phyloP scores from a whole-genome alignment of 1,140 invertebrate species.

The Gonioctena quinquepunctata region DNA sequence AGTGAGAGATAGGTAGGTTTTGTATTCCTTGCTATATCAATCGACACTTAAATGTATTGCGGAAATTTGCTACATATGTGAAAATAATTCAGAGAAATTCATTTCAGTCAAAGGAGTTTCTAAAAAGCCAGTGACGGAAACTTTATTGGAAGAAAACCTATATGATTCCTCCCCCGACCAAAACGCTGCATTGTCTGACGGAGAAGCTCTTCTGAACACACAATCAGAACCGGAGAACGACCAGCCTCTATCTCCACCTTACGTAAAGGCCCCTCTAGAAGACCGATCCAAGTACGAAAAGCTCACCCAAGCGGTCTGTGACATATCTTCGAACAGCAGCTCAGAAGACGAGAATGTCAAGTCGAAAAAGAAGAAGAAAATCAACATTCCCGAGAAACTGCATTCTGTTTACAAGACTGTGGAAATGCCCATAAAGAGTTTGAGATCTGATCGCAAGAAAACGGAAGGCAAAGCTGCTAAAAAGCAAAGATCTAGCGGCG shows the following conservation, averaged over 20 bases:
- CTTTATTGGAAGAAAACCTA: conserved; percentile 25
- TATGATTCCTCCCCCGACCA: conserved; percentile 19
- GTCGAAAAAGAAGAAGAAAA: conserved; percentile 44
- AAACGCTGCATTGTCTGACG: conserved; percentile 38
- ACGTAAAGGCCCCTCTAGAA: conserved; percentile 68
- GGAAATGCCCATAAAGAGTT: conserved; percentile 53
- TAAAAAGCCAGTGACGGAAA: conserved; percentile 17
- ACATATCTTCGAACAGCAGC: conserved; percentile 64
- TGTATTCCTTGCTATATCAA: too few relatives aligned
- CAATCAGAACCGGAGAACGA: conserved; percentile 49
- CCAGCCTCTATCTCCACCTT: conserved; percentile 58
- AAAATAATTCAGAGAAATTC: not conserved
- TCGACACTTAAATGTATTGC: too few relatives aligned
- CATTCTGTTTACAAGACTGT: conserved; percentile 58
- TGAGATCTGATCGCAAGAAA: conserved; percentile 27
- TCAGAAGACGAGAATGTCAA: conserved; percentile 58
- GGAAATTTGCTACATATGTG: too few relatives aligned
- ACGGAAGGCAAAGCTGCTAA: conserved; percentile 45
- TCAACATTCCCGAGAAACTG: conserved; percentile 47
- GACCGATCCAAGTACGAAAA: conserved; percentile 82
- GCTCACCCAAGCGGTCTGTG: conserved; percentile 63
- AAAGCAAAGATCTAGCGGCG: conserved; percentile 36
- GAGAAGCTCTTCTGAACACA: conserved; percentile 41
- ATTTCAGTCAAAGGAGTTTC: conserved; percentile 16
- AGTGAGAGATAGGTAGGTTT: too few relatives aligned